Base-by-base conservation (phyloP, 2,888 invertebrate genomes). In the Tupiocoris notatus region DNA sequence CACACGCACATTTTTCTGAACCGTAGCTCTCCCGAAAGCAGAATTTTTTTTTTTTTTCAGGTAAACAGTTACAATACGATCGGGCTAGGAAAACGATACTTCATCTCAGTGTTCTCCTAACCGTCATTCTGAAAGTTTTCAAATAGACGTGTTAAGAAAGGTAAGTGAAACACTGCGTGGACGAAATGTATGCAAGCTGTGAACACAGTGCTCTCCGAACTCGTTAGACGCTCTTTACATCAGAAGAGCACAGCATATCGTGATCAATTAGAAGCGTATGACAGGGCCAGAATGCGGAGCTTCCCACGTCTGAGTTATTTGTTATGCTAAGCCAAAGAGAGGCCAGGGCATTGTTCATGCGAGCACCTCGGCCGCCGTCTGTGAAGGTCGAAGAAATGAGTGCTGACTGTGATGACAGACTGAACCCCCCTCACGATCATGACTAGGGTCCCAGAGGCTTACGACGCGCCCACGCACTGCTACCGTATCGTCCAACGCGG, bases 251-350 rank as follows among this genome's bases (percentile, higher is more conserved):
- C 25, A 70, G 70, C 24, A 59, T 23, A 70, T 70, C 70, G 70
- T 70, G 70, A 70, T 70, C 70, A 70, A 70, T 70, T 70, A 59
- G 70, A 70, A 59, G 70, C 24, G 70, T 70, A 70, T 61, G 70
- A 70, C 70, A 70, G 70, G 59, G 61, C 61, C 70, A 17, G 70
- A 23, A 9, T 17, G 24, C 70, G 23, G 70, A 25, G 39, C 70
- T 70, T 70, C 70, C 70, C 70, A 70, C 70, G 70, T 70, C 59
- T 58, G 58, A 58, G 59, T 70, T 70, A 70, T 70, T 70, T 70
- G 70, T 70, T 70, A 70, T 70, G 70, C 61, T 70, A 70, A 70
- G 70, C 70, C 70, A 24, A 18, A 25, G 61, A 39, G 12, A 12
- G 39, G 12, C 39, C 39, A 12, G 58, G 61, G 24, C 70, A 70